Base-by-base conservation (phyloP, 2,113 vertebrate genomes). In the Cichladusa arquata region DNA sequence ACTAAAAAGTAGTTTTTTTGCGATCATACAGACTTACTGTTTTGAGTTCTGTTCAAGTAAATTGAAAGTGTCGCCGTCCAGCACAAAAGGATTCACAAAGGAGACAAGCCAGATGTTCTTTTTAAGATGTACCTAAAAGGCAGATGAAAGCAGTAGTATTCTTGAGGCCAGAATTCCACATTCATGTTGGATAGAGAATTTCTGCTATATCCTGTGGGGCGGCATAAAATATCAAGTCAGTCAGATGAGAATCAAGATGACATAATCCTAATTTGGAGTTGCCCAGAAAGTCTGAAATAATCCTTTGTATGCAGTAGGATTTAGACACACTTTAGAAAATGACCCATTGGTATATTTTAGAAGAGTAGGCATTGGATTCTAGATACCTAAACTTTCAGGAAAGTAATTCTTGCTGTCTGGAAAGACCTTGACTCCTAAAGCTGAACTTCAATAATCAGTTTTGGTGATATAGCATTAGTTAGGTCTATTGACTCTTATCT, bases 181-280 rank as follows among this genome's bases (percentile, higher is more conserved):
- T n/a, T 66, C 2, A 0, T 58, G 12, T 64, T 69, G 65, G 10
- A 5, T 47, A 19, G 33, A 20, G 12, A 65, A n/a, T 84, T 81
- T 40, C 3, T 57, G 4, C 33, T 72, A 0, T 34, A 23, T 79
- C 19, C 7, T n/a, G 22, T 69, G 14, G 12, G 4, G 15, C 6
- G 7, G 9, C 12, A 24, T 81, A 58, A 74, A 82, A 38, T 71
- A 57, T 0, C 9, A 70, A 25, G 19, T 25, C 25, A 69, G 23
- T 64, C 53, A n/a, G 17, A 16, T 82, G 48, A 71, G 34, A 34
- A 36, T 60, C 58, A 58, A 34, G 16, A 2, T 69, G 17, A 20
- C 7, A 20, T 33, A 8, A 20, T n/a, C 5, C 6, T 71, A 42
- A 71, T 58, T 42, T 45, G 6, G 42, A 40, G 28, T n/a, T 91